These are phyloP conservation scores for Protodeltote pygarga DNA, from an alignment of 2,888 invertebrate species.

Conservation along the genomic window DNA sequence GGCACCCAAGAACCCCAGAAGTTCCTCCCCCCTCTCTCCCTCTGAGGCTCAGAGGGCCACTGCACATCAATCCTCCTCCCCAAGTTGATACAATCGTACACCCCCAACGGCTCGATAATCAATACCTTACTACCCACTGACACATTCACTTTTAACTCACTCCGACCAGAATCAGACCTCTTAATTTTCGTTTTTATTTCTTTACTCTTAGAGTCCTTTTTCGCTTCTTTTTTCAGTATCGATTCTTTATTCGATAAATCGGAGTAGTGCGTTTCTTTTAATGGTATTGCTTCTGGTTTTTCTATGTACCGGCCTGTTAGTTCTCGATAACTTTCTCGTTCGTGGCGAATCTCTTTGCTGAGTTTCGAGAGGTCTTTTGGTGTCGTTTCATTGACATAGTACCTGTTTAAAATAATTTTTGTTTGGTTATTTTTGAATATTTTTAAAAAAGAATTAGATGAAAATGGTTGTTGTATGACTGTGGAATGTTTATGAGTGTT, in stretches of 20 bases:
- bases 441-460: not conserved
- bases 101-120: conserved; percentile 85
- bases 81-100: conserved; percentile 96
- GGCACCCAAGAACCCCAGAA: conserved; percentile 97
- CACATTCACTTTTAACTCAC: conserved; percentile 75
- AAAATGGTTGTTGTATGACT: no score
- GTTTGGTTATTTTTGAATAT: not conserved
- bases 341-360: conserved; percentile 82
- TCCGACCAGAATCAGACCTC: conserved; percentile 75
- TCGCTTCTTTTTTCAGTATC: conserved; percentile 66
- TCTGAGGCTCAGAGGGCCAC: conserved; percentile 97
- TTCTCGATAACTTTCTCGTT: conserved; percentile 80
- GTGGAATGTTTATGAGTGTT: not conserved
- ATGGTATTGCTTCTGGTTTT: conserved; percentile 69
- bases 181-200: conserved; percentile 81
- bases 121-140: conserved; percentile 80
- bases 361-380: conserved; percentile 81
- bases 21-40: conserved; percentile 94
- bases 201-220: conserved; percentile 72
- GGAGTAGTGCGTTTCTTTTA: conserved; percentile 74
- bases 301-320: conserved; percentile 81
- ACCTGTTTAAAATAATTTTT: conserved; percentile 54
- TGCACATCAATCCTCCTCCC: conserved; percentile 96
- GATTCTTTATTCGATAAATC: conserved; percentile 73
- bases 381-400: conserved; percentile 77